These are phyloP conservation scores for Aotus griseimembra DNA, from an alignment of 2,797 vertebrate genomes.

Conservation along the genomic window DNA sequence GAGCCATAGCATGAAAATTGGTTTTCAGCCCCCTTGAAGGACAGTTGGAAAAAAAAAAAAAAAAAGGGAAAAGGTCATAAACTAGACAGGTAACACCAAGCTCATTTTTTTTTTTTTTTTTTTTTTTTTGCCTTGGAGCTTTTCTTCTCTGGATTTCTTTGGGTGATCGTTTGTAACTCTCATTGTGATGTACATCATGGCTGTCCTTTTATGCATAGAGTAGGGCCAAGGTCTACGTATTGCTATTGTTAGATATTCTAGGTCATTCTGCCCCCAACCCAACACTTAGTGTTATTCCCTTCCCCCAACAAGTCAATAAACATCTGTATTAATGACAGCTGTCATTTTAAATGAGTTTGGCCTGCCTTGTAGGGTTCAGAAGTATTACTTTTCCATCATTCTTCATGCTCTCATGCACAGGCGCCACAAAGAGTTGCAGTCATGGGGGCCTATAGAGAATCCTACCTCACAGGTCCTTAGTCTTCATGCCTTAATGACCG, in stretches of 20 bases:
- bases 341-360: neutral
- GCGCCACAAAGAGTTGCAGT: neutral
- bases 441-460: neutral
- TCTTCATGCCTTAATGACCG: neutral
- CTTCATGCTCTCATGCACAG: neutral
- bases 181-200: neutral
- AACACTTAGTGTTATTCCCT: neutral
- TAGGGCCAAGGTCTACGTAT: neutral
- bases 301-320: neutral
- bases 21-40: constrained; percentile 80
- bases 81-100: constrained; percentile 60
- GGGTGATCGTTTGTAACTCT: neutral
- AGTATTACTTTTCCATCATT: neutral
- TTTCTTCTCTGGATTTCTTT: constrained; percentile 36
- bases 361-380: neutral
- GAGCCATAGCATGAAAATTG: constrained; percentile 80
- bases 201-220: neutral
- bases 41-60: constrained; percentile 46
- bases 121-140: neutral
- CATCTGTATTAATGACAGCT: neutral
- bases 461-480: neutral
- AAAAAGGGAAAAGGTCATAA: constrained; percentile 70
- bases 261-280: neutral
- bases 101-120: constrained; percentile 31
- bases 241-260: neutral